These are phyloP conservation scores for Aurelia aurita complex sp. Pacific DNA, from an alignment of 30 jellyfish, hydroid and myxozoan genomes.

Conservation along the genomic window DNA sequence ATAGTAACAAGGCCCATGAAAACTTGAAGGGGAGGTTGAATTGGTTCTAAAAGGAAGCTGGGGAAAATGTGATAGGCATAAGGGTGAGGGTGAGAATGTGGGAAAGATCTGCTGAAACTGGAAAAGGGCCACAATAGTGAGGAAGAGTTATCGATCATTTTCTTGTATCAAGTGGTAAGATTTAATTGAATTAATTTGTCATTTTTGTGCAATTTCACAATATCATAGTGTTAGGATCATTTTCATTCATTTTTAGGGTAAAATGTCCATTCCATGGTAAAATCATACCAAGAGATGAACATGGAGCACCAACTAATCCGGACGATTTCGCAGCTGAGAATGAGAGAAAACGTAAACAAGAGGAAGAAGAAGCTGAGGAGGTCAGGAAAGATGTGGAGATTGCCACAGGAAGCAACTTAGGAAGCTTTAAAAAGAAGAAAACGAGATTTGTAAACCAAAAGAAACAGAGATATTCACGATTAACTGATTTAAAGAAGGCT, in stretches of 20 bases:
- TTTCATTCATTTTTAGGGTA: not conserved
- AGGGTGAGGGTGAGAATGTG: too few species aligned
- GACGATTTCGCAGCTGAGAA: slow-evolving; percentile 69
- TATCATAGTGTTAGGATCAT: too few species aligned
- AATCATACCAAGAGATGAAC: slow-evolving; percentile 81
- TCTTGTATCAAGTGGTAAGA: too few species aligned
- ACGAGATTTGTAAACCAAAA: not conserved
- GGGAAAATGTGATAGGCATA: too few species aligned
- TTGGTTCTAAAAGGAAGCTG: too few species aligned
- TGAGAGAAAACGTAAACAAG: slow-evolving; percentile 35
- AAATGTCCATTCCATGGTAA: slow-evolving; percentile 98
- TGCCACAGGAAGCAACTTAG: slow-evolving; percentile 64
- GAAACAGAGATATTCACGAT: slow-evolving; percentile 79
- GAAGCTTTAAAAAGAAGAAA: slow-evolving; percentile 3
- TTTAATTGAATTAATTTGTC: too few species aligned
- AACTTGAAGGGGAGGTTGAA: too few species aligned
- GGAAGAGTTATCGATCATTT: too few species aligned
- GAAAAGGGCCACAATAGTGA: too few species aligned
- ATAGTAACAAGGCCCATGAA: too few species aligned
- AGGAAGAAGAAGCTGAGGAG: slow-evolving; percentile 32
- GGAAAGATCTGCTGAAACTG: too few species aligned
- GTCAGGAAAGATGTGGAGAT: slow-evolving; percentile 67
- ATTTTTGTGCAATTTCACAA: too few species aligned
- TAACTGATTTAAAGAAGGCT: slow-evolving; percentile 57
- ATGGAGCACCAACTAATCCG: slow-evolving; percentile 76